These are phyloP conservation scores for Dolomedes plantarius DNA, from an alignment of 2,888 invertebrate genomes.

Conservation along the genomic window DNA sequence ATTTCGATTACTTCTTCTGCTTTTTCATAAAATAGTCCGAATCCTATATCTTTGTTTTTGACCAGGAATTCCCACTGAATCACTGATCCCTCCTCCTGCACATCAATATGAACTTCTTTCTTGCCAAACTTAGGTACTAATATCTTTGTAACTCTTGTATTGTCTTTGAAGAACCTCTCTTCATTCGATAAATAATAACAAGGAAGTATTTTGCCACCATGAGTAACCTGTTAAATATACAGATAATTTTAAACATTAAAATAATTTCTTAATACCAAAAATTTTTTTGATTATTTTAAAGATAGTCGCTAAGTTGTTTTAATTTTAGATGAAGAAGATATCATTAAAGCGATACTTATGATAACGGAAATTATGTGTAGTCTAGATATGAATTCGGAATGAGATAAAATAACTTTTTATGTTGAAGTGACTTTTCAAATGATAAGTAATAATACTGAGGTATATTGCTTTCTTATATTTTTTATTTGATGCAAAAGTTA, in stretches of 20 bases:
- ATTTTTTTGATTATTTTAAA: too few species aligned
- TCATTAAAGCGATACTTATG: too few species aligned
- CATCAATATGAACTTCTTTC: not conserved
- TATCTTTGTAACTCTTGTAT: not conserved
- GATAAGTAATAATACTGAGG: too few species aligned
- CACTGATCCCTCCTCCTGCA: slow-evolving; percentile 12
- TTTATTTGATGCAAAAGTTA: too few species aligned
- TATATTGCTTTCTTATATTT: too few species aligned
- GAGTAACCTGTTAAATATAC: slow-evolving; percentile 12
- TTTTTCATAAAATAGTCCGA: slow-evolving; percentile 12
- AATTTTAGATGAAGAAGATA: too few species aligned
- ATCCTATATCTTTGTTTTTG: slow-evolving; percentile 25
- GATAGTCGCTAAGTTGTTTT: too few species aligned
- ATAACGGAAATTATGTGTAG: too few species aligned
- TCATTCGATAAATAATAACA: slow-evolving; percentile 12
- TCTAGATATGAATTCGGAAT: too few species aligned
- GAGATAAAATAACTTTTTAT: too few species aligned
- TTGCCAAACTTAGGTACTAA: slow-evolving; percentile 6
- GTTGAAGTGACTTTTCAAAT: too few species aligned
- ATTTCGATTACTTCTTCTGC: not conserved
- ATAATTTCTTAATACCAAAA: too few species aligned
- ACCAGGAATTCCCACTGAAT: slow-evolving; percentile 44
- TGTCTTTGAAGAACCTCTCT: not conserved
- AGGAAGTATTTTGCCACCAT: slow-evolving; percentile 21
- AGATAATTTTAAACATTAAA: not conserved